Evolutionary conservation across 1,140 invertebrate genomes (phyloP).

Genomic region (Stegodyphus dumicola): DNA sequence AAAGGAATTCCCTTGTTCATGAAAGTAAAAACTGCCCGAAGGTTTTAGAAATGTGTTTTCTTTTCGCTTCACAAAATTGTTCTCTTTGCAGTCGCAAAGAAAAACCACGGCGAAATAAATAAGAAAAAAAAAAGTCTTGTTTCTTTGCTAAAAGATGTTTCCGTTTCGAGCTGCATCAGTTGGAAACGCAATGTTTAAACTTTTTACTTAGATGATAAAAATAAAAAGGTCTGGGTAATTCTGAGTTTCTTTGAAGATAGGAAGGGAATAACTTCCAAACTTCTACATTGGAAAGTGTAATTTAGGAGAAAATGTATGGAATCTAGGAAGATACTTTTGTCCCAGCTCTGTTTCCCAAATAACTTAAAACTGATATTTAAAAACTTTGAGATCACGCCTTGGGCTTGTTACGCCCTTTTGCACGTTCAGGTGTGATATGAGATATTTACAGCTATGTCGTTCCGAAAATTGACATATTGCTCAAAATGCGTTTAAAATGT

Average conservation of each 20-base stretch:
- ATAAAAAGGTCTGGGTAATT: constrained; percentile 13
- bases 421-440: too few relatives aligned
- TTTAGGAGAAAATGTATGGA: too few relatives aligned
- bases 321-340: too few relatives aligned
- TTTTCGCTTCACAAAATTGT: constrained; percentile 23
- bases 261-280: background rate
- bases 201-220: constrained; percentile 43
- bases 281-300: too few relatives aligned
- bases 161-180: constrained; percentile 25
- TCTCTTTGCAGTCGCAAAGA: constrained; percentile 21
- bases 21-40: constrained; percentile 30
- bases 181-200: constrained; percentile 48
- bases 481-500: too few relatives aligned
- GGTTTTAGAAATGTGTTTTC: constrained; percentile 22
- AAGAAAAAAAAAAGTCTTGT: too few relatives aligned
- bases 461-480: too few relatives aligned
- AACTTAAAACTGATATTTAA: too few relatives aligned
- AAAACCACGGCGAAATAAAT: background rate
- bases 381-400: too few relatives aligned
- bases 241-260: constrained; percentile 39
- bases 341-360: too few relatives aligned
- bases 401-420: too few relatives aligned
- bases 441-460: too few relatives aligned
- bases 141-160: constrained; percentile 23
- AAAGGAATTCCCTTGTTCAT: background rate